phyloP scores from a whole-genome alignment of 2,888 invertebrate species.

The Apamea anceps region DNA sequence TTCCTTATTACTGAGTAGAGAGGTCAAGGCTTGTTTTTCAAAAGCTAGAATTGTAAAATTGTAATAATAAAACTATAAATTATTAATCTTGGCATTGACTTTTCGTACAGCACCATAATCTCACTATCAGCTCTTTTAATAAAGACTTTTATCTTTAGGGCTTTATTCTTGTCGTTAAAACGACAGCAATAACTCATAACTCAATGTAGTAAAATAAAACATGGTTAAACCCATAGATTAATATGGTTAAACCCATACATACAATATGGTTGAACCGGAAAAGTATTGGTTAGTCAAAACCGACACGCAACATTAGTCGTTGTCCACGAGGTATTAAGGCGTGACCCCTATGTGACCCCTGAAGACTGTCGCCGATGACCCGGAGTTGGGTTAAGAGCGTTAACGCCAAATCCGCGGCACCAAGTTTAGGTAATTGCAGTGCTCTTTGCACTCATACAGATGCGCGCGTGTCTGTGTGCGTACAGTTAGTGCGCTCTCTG shows the following conservation, averaged over 20 bases:
- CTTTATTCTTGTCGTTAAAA: neutral
- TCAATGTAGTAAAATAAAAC: slow-evolving; percentile 7
- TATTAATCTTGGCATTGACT: slow-evolving; percentile 6
- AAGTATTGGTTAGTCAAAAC: neutral
- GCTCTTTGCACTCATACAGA: too few relatives aligned
- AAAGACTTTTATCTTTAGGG: neutral
- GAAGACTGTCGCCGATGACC: slow-evolving; percentile 21
- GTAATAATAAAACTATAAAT: neutral
- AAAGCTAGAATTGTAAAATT: neutral
- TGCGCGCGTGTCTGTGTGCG: too few relatives aligned
- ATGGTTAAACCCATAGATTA: neutral
- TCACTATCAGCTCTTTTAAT: slow-evolving; percentile 5
- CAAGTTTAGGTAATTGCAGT: too few relatives aligned
- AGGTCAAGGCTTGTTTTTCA: neutral
- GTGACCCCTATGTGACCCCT: slow-evolving; percentile 48
- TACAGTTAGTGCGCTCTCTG: too few relatives aligned
- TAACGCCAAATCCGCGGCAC: too few relatives aligned
- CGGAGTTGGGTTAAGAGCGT: slow-evolving; percentile 24
- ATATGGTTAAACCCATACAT: neutral
- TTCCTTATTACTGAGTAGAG: neutral
- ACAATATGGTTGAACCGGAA: neutral
- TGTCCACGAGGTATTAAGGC: neutral
- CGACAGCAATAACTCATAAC: neutral
- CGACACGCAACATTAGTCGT: slow-evolving; percentile 3
- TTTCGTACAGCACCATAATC: neutral